These are phyloP conservation scores for Rhinoraja longicauda DNA, from an alignment of 2,797 vertebrate species.

Conservation along the genomic window DNA sequence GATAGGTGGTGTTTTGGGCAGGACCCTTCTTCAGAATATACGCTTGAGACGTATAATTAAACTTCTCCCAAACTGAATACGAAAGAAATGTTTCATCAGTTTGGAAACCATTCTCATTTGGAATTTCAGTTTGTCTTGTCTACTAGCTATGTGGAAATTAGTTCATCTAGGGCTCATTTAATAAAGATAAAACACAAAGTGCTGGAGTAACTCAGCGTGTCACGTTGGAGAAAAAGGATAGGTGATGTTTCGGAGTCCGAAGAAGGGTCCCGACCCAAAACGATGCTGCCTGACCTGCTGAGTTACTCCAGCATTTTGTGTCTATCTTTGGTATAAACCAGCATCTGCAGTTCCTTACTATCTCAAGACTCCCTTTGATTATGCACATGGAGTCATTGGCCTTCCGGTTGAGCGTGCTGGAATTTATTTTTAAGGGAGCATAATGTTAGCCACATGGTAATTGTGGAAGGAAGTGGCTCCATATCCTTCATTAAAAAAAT, in stretches of 20 bases:
- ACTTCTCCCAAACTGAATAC: not conserved
- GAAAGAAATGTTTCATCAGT: not conserved
- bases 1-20: too few species aligned
- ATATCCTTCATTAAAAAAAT: not conserved
- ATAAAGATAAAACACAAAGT: not conserved
- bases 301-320: too few species aligned
- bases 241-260: too few species aligned
- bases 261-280: too few species aligned
- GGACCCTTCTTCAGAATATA: not conserved
- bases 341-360: too few species aligned
- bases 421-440: not conserved
- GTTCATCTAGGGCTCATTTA: not conserved
- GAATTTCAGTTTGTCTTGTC: too few species aligned
- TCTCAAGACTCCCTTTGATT: not conserved
- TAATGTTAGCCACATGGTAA: not conserved
- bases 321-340: too few species aligned
- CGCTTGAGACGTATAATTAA: not conserved
- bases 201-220: too few species aligned
- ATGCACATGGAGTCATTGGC: not conserved
- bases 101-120: not conserved
- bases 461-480: not conserved
- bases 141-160: not conserved
- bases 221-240: too few species aligned
- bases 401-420: not conserved
- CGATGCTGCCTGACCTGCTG: too few species aligned